A percentile compares a stretch with the other conserved stretches of the same genome.
These are phyloP conservation scores for Endomychus coccineus DNA, from an alignment of 2,888 invertebrate species.

Conservation along the genomic window DNA sequence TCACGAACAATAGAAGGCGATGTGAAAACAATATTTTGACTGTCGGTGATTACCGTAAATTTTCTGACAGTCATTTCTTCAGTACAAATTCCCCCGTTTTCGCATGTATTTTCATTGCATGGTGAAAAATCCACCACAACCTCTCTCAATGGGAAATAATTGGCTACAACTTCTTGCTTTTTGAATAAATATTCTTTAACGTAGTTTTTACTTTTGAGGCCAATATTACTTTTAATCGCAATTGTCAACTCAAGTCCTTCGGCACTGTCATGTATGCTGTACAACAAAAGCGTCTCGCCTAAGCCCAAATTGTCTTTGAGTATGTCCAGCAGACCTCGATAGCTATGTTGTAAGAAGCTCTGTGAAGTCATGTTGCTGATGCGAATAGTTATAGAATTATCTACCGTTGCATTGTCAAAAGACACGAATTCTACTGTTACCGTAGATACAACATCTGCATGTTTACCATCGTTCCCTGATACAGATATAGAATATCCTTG, in stretches of 20 bases:
- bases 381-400: conserved; percentile 72
- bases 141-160: conserved; percentile 54
- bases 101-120: conserved; percentile 64
- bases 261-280: conserved; percentile 64
- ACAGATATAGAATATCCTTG: conserved; percentile 72
- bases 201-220: conserved; percentile 57
- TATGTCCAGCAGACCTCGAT: conserved; percentile 64
- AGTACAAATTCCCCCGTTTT: conserved; percentile 71
- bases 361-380: conserved; percentile 66
- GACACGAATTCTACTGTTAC: conserved; percentile 74
- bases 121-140: conserved; percentile 70
- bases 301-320: conserved; percentile 59
- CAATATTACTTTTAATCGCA: conserved; percentile 52
- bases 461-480: conserved; percentile 83
- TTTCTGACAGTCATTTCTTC: conserved; percentile 63
- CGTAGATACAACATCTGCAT: conserved; percentile 78
- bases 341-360: conserved; percentile 69
- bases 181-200: conserved; percentile 57
- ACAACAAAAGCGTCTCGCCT: conserved; percentile 60
- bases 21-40: conserved; percentile 72
- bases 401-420: conserved; percentile 74
- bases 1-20: conserved; percentile 74
- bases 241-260: conserved; percentile 63
- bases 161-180: conserved; percentile 58
- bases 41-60: conserved; percentile 69